phyloP scores from a whole-genome alignment of 2,113 vertebrate genomes.

The Gallinago media region DNA sequence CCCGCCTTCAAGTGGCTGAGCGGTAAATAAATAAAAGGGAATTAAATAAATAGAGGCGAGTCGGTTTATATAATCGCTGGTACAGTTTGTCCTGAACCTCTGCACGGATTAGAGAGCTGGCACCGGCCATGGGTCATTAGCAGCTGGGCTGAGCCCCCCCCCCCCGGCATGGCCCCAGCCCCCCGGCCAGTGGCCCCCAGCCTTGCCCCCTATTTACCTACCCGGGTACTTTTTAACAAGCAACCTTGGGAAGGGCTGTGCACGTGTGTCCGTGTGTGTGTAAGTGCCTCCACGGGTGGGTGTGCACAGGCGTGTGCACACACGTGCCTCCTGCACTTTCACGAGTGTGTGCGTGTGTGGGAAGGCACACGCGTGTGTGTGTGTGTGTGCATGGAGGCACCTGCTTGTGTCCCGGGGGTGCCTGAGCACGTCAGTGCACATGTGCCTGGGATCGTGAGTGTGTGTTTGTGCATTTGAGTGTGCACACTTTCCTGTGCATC shows the following conservation, averaged over 20 bases:
- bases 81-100: conserved; percentile 71
- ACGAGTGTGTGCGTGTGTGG: rapidly evolving
- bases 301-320: rapidly evolving
- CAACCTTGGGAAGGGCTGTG: conserved; percentile 22
- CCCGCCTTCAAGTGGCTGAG: conserved; percentile 40
- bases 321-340: background rate
- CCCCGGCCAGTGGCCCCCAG: background rate
- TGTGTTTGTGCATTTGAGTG: rapidly evolving
- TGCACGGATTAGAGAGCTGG: conserved; percentile 69
- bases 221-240: conserved; percentile 50
- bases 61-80: conserved; percentile 72
- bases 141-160: conserved; percentile 31
- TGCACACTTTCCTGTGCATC: rapidly evolving
- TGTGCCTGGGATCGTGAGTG: rapidly evolving
- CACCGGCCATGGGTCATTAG: conserved; percentile 48
- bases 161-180: background rate
- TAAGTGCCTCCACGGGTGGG: rapidly evolving
- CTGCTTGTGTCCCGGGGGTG: background rate
- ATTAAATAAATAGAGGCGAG: conserved; percentile 76
- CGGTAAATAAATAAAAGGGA: conserved; percentile 61
- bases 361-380: background rate
- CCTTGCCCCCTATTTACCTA: conserved; percentile 50
- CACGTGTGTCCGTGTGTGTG: background rate
- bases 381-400: background rate
- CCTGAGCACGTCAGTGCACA: rapidly evolving